Base-by-base conservation (phyloP, 2,797 vertebrate species). In the Kryptolebias ocellatus region DNA sequence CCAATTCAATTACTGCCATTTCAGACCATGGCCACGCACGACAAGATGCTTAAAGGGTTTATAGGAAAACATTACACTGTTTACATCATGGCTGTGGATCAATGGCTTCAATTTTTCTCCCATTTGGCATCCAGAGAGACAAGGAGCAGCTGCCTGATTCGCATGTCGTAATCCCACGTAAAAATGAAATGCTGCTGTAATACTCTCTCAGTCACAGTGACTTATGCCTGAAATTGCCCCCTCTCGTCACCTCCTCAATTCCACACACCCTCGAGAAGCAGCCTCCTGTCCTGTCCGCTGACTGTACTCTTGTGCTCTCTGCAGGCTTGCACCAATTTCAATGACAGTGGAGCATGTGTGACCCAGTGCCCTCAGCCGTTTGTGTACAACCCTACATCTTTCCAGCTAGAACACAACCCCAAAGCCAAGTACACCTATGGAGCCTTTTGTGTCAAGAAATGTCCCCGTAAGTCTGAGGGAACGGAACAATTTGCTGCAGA, bases 371-470 rank as follows among this genome's bases (percentile, higher is more conserved):
- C 98, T 16, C 96, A 98, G 87, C 97, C 96, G 0, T 98, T 98
- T 2, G 96, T 99, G 28, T 99, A 99, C 94, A 98, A 98, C 83
- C 96, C 96, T 18, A 97, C 95, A 1, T 96, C 96, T 24, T 98
- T 98, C 78, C 97, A 99, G 59, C 71, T 99, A 78, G 97, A 99
- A 74, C 96, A 96, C 87, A 99, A 99, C 64, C 96, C 97, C 75
- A 94, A 95, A 27, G 97, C 96, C 70, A 98, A 97, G 87, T 99
- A 99, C 87, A 98, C 97, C 3, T 99, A 99, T 1, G 98, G 98
- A 80, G 96, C 97, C 10, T 99, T 99, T 81, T 99, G 98, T 12
- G 97, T 99, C 81, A 98, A 97, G 88, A 98, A 98, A 81, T 99
- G 98, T 61, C 98, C 98, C 60, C 95, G 97, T 99, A 89, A 96